phyloP scores from a whole-genome alignment of 2,113 vertebrate species.

The Cinclus mexicanus region DNA sequence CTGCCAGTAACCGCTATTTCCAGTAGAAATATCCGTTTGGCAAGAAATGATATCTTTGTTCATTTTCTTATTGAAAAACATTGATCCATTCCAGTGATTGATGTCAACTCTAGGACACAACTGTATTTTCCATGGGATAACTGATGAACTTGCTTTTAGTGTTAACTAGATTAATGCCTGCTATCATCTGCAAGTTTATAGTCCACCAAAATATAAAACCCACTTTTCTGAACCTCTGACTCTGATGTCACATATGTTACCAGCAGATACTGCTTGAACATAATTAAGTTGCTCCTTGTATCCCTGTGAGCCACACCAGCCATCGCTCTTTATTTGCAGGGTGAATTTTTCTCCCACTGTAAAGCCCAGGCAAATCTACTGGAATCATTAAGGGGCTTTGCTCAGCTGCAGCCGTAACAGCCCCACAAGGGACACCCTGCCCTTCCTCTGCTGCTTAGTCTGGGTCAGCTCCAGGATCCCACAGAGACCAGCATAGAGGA shows the following conservation, averaged over 20 bases:
- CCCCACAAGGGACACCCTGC: conserved; percentile 47
- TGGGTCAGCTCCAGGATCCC: background rate
- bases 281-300: background rate
- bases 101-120: conserved; percentile 10
- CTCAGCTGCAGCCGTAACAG: conserved; percentile 4
- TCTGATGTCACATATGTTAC: background rate
- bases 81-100: conserved; percentile 28
- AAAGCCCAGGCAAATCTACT: background rate
- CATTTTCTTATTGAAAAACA: conserved; percentile 53
- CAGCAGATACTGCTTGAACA: background rate
- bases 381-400: conserved; percentile 41
- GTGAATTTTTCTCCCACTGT: background rate
- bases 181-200: conserved; percentile 1
- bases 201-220: background rate
- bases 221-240: background rate
- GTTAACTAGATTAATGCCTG: conserved; percentile 41
- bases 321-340: background rate
- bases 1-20: background rate
- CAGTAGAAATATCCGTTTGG: conserved; percentile 44
- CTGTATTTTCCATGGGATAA: conserved; percentile 21
- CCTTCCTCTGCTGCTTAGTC: conserved; percentile 16
- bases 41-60: conserved; percentile 22
- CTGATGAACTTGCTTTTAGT: background rate
- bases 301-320: background rate
- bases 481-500: conserved; percentile 32